Percentiles rank a stretch among this genome's conserved stretches.
Evolutionary conservation across 1,140 invertebrate species (phyloP).

Genomic region (Procambarus clarkii): DNA sequence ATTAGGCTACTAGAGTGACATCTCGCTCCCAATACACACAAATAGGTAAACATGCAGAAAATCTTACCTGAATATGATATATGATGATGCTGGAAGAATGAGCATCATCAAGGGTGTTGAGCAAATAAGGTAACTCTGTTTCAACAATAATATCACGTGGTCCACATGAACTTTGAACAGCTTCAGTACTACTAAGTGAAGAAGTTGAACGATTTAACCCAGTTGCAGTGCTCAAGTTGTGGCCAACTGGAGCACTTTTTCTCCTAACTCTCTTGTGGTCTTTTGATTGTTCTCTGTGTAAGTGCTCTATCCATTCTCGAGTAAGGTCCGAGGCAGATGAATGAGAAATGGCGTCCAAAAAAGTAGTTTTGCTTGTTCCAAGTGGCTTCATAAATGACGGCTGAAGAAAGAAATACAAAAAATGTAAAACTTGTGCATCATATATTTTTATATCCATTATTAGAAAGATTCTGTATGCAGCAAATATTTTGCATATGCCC

Average conservation of each 20-base stretch:
- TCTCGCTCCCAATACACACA: too few species aligned
- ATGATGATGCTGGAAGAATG: constrained; percentile 61
- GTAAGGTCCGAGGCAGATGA: constrained; percentile 31
- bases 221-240: neutral
- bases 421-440: too few species aligned
- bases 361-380: neutral
- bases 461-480: too few species aligned
- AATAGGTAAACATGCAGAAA: too few species aligned
- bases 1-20: too few species aligned
- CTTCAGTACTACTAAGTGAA: constrained; percentile 10
- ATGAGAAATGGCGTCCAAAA: neutral
- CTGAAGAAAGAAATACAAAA: neutral
- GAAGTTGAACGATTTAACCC: constrained; percentile 33
- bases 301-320: constrained; percentile 22
- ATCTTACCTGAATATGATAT: constrained; percentile 65
- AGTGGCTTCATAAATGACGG: neutral
- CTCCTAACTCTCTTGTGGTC: constrained; percentile 25
- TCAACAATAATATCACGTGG: constrained; percentile 41
- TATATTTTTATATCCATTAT: too few species aligned
- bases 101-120: constrained; percentile 58
- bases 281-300: constrained; percentile 9
- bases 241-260: constrained; percentile 24
- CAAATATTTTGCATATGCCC: too few species aligned
- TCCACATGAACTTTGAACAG: constrained; percentile 3
- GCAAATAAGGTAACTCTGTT: constrained; percentile 54